Percentiles rank a stretch among this genome's conserved stretches.
Conservation (phyloP, 2,888 invertebrate genomes). For the Opisthograptis luteolata region DNA sequence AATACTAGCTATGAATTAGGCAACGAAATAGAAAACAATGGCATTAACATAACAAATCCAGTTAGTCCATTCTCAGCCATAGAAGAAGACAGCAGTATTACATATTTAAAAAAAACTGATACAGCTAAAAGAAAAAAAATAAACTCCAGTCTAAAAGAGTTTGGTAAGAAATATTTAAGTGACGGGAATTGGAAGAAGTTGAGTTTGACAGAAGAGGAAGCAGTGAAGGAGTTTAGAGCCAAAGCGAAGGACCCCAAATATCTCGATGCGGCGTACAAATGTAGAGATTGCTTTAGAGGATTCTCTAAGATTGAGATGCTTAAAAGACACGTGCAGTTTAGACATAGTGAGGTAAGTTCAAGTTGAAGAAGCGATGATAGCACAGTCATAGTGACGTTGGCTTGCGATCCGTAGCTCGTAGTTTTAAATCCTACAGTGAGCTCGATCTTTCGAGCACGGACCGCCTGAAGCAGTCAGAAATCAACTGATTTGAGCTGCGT, state of each 20-base stretch:
- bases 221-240: conserved; percentile 57
- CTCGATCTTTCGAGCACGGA: too few relatives aligned
- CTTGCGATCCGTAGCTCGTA: too few relatives aligned
- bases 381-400: too few relatives aligned
- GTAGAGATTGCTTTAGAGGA: conserved; percentile 66
- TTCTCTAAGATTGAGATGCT: conserved; percentile 71
- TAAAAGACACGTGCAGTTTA: conserved; percentile 56
- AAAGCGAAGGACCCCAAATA: conserved; percentile 58
- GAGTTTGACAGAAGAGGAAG: conserved; percentile 65
- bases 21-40: neutral
- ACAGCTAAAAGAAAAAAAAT: too few relatives aligned
- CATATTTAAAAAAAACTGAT: conserved; percentile 4
- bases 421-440: too few relatives aligned
- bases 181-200: conserved; percentile 60
- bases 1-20: neutral
- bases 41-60: neutral
- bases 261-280: conserved; percentile 58
- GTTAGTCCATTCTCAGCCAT: conserved; percentile 9
- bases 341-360: conserved; percentile 62
- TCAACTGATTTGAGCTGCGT: too few relatives aligned
- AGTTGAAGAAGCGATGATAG: neutral
- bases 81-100: conserved; percentile 1
- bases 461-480: too few relatives aligned
- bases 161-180: conserved; percentile 27
- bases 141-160: conserved; percentile 22